Base-by-base conservation (phyloP, 2,888 invertebrate species). In the Cecidostiba fungosa region DNA sequence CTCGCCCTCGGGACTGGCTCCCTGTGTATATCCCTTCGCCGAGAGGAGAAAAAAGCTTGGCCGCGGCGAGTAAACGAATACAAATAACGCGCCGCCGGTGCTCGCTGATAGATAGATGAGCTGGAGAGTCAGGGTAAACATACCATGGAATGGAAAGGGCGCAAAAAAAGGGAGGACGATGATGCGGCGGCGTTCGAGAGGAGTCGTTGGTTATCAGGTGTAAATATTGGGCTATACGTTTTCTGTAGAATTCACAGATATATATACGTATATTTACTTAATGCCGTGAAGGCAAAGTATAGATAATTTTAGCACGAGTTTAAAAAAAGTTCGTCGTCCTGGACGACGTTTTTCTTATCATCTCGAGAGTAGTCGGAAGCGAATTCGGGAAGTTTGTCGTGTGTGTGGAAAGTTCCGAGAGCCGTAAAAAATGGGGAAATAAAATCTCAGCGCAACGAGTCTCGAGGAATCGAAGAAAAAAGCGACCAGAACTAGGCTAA, bases 11-110 rank as follows among this genome's bases (percentile, higher is more conserved):
- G 16, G 69, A 14, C 59, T 59, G 23, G 50, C 50, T 4, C 50
- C 19, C 19, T 0, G 54, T 23, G n/a, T 59, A 16, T 50, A 59
- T 59, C 19, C 54, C 54, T 50, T 5, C 50, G 50, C 3, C 50
- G n/a, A 6, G n/a, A 23, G 54, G 8, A n/a, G 54, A 59, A 59
- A 59, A 59, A 59, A 59, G n/a, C 54, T 59, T 8, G 6, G n/a
- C n/a, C 54, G 36, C 43, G 54, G 54, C n/a, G 54, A 59, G 54
- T 59, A 59, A 59, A n/a, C 54, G 54, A 59, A 66, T 66, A 66
- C 66, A 66, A 66, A 66, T 66, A 66, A 66, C 66, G 66, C 29
- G 66, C 66, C 6, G 47, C 1, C 3, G n/a, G 8, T 2, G n/a
- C 54, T 59, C 54, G 54, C 54, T n/a, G 54, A 59, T 59, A n/a